These are phyloP conservation scores for Muraenolepis orangiensis DNA, from an alignment of 2,797 vertebrate species.

Conservation along the genomic window DNA sequence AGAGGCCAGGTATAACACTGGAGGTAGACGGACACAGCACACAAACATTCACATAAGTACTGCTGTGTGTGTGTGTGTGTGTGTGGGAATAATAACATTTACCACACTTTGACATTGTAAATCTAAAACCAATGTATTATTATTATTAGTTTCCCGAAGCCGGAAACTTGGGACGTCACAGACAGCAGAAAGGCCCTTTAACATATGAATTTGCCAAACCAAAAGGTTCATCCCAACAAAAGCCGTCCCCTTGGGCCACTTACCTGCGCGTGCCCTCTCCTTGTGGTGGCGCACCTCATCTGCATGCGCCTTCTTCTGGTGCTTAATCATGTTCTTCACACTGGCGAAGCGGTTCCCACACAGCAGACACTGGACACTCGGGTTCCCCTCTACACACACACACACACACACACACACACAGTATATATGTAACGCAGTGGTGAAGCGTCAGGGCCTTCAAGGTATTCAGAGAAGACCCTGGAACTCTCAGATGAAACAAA, in stretches of 20 bases:
- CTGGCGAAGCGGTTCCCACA: conserved; percentile 95
- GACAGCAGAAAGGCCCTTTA: not conserved
- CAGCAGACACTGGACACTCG: conserved; percentile 88
- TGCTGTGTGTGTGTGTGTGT: not conserved
- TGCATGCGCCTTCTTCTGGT: conserved; percentile 89
- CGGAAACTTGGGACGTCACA: not conserved
- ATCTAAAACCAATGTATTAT: too few relatives aligned
- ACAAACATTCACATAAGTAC: not conserved
- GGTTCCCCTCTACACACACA: conserved; percentile 80
- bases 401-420: conserved; percentile 10
- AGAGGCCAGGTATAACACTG: conserved; percentile 66
- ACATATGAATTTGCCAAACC: not conserved
- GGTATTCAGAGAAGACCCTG: too few relatives aligned
- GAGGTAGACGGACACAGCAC: not conserved
- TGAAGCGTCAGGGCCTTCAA: too few relatives aligned
- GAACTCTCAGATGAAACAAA: too few relatives aligned
- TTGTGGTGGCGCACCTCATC: conserved; percentile 77
- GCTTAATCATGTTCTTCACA: conserved; percentile 96
- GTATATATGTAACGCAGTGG: too few relatives aligned
- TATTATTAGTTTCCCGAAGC: not conserved
- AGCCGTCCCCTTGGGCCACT: conserved; percentile 13
- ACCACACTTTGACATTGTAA: not conserved
- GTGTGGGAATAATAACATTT: too few relatives aligned
- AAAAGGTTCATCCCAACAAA: not conserved
- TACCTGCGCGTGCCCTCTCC: conserved; percentile 65